Percentiles rank a stretch among this genome's conserved stretches.
Evolutionary conservation across 2,888 invertebrate species (phyloP).

Genomic region (Brenthis hecate): DNA sequence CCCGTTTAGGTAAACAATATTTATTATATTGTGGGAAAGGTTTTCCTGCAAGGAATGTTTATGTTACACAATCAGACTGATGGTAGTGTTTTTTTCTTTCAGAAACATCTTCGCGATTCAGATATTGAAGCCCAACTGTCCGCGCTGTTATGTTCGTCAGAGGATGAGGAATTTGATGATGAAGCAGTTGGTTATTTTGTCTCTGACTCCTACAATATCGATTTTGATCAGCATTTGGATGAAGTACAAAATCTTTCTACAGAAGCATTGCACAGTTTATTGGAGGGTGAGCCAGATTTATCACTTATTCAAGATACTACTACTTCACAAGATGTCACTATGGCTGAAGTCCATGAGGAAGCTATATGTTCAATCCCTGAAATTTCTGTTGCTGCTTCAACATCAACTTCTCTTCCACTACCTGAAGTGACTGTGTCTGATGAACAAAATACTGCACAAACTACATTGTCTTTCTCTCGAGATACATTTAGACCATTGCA

Average conservation of each 20-base stretch:
- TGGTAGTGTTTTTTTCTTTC: neutral
- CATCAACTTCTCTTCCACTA: neutral
- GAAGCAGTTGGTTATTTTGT: no score
- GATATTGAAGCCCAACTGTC: no score
- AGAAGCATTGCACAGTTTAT: no score
- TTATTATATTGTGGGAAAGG: neutral
- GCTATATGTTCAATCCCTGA: neutral
- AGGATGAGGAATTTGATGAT: no score
- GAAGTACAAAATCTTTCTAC: no score
- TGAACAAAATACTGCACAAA: no score
- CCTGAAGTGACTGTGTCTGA: neutral
- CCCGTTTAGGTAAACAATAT: neutral
- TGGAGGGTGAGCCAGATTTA: neutral
- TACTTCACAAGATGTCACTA: neutral
- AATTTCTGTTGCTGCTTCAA: neutral
- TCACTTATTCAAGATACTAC: neutral
- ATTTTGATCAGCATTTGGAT: no score
- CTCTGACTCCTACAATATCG: no score
- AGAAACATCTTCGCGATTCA: no score
- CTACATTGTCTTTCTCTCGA: no score
- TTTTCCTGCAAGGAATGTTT: neutral
- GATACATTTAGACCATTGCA: no score
- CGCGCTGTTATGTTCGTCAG: no score
- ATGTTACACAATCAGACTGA: conserved; percentile 1
- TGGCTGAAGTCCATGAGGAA: neutral